Base-by-base conservation (phyloP, 1,140 invertebrate species). In the Ostrea edulis region DNA sequence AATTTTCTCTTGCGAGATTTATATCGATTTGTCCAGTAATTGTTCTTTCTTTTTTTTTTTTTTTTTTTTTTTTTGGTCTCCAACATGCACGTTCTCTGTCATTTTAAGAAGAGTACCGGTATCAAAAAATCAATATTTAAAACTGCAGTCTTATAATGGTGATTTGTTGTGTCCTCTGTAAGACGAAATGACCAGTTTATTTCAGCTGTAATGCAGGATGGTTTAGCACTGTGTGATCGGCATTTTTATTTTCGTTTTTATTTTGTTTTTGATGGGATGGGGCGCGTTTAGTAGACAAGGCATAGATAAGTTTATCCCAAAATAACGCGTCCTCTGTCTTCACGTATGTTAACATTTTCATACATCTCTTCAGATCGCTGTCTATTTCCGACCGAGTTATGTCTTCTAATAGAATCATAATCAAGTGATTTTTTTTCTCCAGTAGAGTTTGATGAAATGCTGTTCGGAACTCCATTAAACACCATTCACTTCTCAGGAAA, bases 361-460 rank as follows among this genome's bases (percentile, higher is more conserved):
- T 77, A 96, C 94, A 93, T 95, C 96, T 88, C 95, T 96, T 87
- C 96, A 94, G 22, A 95, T 96, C n/a, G 95, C 96, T 8, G 95
- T 96, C 92, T 96, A 93, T 90, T 95, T 94, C 88, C 94, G 94
- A 82, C 92, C 82, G 95, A 68, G 96, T 94, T 87, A 98, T 97
- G 94, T 98, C 97, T 81, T 97, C 98, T 81, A 98, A 95, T 14
- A 98, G 95, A 87, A 99, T 97, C 68, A 99, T 97, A 84, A 99
- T 98, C 77, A 98, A 96, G 91, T 97, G 96, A 92, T 97, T 96
- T 89, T 97, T 95, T 29, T 97, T 96, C 93, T 98, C 97, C 82
- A 99, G 95, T 52, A 98, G 97, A 93, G 98, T 97, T 93, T 98
- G 97, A 94, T 98, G 97, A 8, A 89, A 82, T 22, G 98, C 98